Conservation (phyloP, 2,888 invertebrate species). For the Tipula helvola region DNA sequence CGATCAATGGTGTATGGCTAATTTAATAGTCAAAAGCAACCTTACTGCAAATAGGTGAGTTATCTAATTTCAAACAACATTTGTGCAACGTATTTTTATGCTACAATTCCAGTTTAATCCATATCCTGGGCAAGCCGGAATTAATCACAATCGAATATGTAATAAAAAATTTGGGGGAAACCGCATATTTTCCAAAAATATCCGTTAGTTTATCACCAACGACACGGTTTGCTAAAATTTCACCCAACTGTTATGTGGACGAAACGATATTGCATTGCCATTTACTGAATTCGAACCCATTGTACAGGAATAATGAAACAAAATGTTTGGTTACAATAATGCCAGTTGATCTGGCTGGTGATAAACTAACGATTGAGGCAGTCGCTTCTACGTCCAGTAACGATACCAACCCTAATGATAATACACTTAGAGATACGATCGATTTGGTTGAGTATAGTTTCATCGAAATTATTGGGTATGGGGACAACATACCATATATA, state of each 20-base stretch:
- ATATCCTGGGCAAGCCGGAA: constrained; percentile 12
- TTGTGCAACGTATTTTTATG: too few relatives aligned
- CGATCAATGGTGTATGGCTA: constrained; percentile 13
- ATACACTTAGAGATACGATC: constrained; percentile 24
- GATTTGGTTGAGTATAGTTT: constrained; percentile 30
- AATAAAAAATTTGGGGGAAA: constrained; percentile 27
- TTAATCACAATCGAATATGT: constrained; percentile 14
- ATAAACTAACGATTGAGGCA: constrained; percentile 25
- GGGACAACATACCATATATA: not conserved
- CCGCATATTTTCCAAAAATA: constrained; percentile 26
- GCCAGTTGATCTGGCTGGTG: constrained; percentile 18
- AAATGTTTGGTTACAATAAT: not conserved
- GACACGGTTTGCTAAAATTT: constrained; percentile 12
- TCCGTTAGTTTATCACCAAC: not conserved
- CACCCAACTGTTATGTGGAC: constrained; percentile 13
- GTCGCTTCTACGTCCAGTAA: constrained; percentile 33
- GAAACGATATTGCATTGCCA: constrained; percentile 8
- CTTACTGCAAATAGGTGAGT: not conserved
- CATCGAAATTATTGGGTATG: constrained; percentile 32
- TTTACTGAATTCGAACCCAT: constrained; percentile 9
- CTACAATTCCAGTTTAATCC: constrained; percentile 11
- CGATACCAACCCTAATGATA: constrained; percentile 27
- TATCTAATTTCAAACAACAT: not conserved
- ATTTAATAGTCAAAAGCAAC: constrained; percentile 12
- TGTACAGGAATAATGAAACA: not conserved